These are phyloP conservation scores for Nymphalis urticae DNA, from an alignment of 2,888 invertebrate species.

Conservation along the genomic window DNA sequence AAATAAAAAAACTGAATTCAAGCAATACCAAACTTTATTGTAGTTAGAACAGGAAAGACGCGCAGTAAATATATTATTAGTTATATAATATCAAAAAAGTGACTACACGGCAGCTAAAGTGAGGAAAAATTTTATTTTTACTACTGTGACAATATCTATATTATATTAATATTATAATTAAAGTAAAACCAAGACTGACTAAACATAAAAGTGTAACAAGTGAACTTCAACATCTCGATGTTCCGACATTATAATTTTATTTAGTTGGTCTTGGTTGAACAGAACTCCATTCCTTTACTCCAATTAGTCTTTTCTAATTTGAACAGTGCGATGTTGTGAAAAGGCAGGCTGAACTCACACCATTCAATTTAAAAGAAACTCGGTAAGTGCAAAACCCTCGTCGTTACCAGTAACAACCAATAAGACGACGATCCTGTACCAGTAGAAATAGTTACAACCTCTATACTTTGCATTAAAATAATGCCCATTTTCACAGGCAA, in stretches of 20 bases:
- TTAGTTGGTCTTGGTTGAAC: constrained; percentile 83
- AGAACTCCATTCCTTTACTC: constrained; percentile 80
- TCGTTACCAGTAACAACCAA: constrained; percentile 53
- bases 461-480: constrained; percentile 96
- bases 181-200: constrained; percentile 82
- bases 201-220: constrained; percentile 72
- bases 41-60: constrained; percentile 67
- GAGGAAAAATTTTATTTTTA: constrained; percentile 50
- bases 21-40: constrained; percentile 76
- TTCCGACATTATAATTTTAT: constrained; percentile 65
- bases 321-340: constrained; percentile 74
- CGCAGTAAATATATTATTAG: constrained; percentile 55
- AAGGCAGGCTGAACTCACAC: constrained; percentile 75
- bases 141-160: constrained; percentile 44
- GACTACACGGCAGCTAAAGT: constrained; percentile 47
- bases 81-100: constrained; percentile 37
- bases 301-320: constrained; percentile 79
- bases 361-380: constrained; percentile 82
- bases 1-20: constrained; percentile 37
- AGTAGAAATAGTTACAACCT: constrained; percentile 86
- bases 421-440: constrained; percentile 74
- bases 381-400: constrained; percentile 73
- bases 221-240: constrained; percentile 58
- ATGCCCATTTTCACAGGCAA: constrained; percentile 90
- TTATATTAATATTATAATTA: constrained; percentile 45